phyloP scores from a whole-genome alignment of 1,140 invertebrate genomes.

The Platorchestia sp. region DNA sequence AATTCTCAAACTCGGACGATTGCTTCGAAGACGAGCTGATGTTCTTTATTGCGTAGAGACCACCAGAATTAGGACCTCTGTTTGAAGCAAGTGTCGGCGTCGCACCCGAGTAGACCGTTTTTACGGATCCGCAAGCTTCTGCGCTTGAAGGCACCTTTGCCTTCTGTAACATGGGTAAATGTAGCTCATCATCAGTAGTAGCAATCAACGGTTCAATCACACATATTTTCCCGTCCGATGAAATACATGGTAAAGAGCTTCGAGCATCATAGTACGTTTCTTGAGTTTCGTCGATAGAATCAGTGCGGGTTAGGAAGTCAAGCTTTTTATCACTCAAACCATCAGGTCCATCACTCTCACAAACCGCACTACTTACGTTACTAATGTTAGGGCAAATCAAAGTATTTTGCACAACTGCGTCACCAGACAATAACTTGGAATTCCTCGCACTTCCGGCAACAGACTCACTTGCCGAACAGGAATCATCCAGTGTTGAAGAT shows the following conservation, averaged over 20 bases:
- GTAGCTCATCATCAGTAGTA: neutral
- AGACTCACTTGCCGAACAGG: constrained; percentile 12
- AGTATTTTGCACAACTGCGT: neutral
- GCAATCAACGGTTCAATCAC: neutral
- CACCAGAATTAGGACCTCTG: neutral
- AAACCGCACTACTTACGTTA: neutral
- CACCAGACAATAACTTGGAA: neutral
- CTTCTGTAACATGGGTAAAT: neutral
- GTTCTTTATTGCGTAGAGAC: neutral
- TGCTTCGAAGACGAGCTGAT: neutral
- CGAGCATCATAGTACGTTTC: constrained; percentile 41
- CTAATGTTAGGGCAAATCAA: neutral
- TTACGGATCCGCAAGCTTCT: neutral
- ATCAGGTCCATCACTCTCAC: neutral
- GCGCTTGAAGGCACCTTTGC: neutral
- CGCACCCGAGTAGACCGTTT: neutral
- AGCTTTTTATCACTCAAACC: constrained; percentile 20
- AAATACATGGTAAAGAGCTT: constrained; percentile 7
- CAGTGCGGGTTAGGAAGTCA: constrained; percentile 5
- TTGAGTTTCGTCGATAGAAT: constrained; percentile 40
- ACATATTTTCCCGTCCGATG: neutral
- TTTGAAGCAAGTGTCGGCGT: neutral
- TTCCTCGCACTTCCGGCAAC: constrained; percentile 21
- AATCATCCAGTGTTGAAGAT: neutral
- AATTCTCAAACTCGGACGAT: neutral